These are phyloP conservation scores for Drosophila ananassae DNA, from an alignment of 1,140 invertebrate genomes.

Conservation along the genomic window DNA sequence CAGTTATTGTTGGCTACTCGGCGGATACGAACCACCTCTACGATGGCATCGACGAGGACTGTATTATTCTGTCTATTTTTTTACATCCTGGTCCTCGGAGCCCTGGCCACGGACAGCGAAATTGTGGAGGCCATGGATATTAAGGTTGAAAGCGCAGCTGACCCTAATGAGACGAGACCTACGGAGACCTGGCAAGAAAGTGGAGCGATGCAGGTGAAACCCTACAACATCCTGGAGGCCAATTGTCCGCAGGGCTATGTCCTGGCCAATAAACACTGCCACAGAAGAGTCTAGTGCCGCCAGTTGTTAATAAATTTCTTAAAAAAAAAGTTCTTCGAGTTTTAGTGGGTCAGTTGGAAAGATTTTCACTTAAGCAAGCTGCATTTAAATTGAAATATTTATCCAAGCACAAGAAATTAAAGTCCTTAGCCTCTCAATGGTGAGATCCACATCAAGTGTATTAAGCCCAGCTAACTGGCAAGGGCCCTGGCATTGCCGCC, in stretches of 20 bases:
- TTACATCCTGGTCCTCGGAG: constrained; percentile 14
- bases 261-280: constrained; percentile 73
- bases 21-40: not conserved
- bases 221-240: constrained; percentile 74
- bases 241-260: constrained; percentile 70
- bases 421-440: not conserved
- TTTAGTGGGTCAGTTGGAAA: not conserved
- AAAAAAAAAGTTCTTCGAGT: not conserved
- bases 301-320: constrained; percentile 8
- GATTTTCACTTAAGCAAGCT: not conserved
- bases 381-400: not conserved
- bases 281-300: constrained; percentile 55
- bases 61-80: constrained; percentile 2
- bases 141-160: not conserved
- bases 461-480: not conserved
- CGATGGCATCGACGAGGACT: constrained; percentile 5
- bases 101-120: constrained; percentile 54
- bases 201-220: constrained; percentile 46
- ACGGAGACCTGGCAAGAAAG: constrained; percentile 24
- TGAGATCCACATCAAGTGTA: not conserved
- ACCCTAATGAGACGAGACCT: constrained; percentile 4
- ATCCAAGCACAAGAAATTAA: not conserved
- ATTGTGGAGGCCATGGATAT: constrained; percentile 47
- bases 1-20: constrained; percentile 36
- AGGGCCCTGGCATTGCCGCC: not conserved